Evolutionary conservation across 2,113 vertebrate species (phyloP), one percentile per base, ranked within the genome.

Genomic region (Ifrita kowaldi): DNA sequence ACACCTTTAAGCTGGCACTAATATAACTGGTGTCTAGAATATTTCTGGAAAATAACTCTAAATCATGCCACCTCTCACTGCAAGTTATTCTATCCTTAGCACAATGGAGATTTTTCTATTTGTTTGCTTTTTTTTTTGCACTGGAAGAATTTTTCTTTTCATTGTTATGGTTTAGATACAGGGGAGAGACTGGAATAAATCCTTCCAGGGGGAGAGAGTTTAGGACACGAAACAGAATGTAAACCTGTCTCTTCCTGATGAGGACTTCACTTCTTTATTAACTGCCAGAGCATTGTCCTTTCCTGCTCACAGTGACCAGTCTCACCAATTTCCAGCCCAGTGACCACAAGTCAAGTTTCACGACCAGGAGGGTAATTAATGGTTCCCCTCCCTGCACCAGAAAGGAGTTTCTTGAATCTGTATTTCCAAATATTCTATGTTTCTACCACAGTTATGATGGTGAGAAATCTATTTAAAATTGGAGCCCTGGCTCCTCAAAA

Each of bases 341-440:
- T 12, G 42, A 75, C 52, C 68, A 47, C 37, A 68, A 76, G 35
- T 23, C 44, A 28, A 67, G 26, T 46, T 79, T 64, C 65, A 82
- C 60, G 47, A 44, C 3, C 7, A 16, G 22, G 16, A 52, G 24
- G 56, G 35, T 21, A 80, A 60, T 1, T 21, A 80, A 60, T 1
- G 0, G 18, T 32, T 80, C 13, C 41, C 8, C 13, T 50, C 28
- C 32, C 21, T 44, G 4, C 0, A 0, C 17, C 32, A 91, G 22
- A 37, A 80, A 15, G 6, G 11, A 65, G 13, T n/a, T 69, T 41
- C 65, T 55, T 71, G 26, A 84, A 32, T n/a, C 27, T 1, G 0
- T 42, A 60, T 69, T 60, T 93, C 41, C 64, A 8, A 88, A 27
- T 3, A 50, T 37, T 37, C 52, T 46, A 1, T 35, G n/a, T 41